Conservation (phyloP, 2,888 invertebrate species). For the Drosophila phalerata region DNA sequence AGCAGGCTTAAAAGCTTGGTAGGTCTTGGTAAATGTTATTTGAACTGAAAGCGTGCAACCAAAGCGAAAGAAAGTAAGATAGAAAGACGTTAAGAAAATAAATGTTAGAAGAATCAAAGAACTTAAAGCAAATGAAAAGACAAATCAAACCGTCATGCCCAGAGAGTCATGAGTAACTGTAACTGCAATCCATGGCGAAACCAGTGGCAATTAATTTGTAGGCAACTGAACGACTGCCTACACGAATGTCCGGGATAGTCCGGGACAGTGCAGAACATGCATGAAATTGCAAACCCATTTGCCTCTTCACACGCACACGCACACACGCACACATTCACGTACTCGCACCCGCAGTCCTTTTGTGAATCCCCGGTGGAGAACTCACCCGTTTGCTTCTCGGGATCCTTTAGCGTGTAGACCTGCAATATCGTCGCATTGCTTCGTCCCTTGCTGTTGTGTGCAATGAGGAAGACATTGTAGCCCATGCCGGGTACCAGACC, state of each 20-base stretch:
- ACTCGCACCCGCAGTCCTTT: slow-evolving; percentile 38
- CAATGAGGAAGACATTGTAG: slow-evolving; percentile 89
- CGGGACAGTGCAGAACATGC: slow-evolving; percentile 46
- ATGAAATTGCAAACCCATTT: slow-evolving; percentile 67
- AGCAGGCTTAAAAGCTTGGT: slow-evolving; percentile 52
- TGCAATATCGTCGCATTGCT: slow-evolving; percentile 89
- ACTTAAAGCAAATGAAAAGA: slow-evolving; percentile 72
- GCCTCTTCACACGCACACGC: slow-evolving; percentile 23
- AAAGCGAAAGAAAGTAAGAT: slow-evolving; percentile 47
- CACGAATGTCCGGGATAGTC: not conserved
- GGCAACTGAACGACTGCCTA: slow-evolving; percentile 22
- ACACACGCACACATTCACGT: not conserved
- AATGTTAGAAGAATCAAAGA: slow-evolving; percentile 45
- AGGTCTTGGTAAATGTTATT: slow-evolving; percentile 82
- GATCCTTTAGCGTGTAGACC: slow-evolving; percentile 90
- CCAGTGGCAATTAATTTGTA: slow-evolving; percentile 74
- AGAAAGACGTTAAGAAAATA: slow-evolving; percentile 23
- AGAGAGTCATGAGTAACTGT: slow-evolving; percentile 37
- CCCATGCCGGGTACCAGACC: slow-evolving; percentile 89
- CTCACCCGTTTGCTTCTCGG: slow-evolving; percentile 90
- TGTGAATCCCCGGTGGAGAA: slow-evolving; percentile 19
- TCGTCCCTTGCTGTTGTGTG: slow-evolving; percentile 90
- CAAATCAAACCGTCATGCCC: slow-evolving; percentile 57
- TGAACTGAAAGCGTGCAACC: slow-evolving; percentile 78
- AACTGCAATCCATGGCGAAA: slow-evolving; percentile 26